Percentiles rank a stretch among this genome's conserved stretches.
Evolutionary conservation across 2,888 invertebrate species (phyloP).

Genomic region (Philopedon plagiatum): DNA sequence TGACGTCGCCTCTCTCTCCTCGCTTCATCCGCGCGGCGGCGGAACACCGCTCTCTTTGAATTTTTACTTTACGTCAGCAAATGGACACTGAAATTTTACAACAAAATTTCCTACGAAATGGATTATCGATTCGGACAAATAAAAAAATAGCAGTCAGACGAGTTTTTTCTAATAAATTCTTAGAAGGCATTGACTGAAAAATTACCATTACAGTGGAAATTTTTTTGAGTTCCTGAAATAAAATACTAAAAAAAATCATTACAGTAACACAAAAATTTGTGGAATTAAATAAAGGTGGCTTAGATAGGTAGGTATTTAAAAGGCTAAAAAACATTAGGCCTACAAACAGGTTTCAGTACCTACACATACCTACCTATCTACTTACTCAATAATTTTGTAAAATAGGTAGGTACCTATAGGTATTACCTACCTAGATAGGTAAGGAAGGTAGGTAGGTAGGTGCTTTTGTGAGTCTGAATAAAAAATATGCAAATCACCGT

Average conservation of each 20-base stretch:
- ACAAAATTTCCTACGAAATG: conserved; percentile 29
- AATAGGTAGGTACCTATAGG: too few relatives aligned
- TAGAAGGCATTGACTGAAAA: not conserved
- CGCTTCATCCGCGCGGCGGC: conserved; percentile 44
- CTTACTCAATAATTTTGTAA: too few relatives aligned
- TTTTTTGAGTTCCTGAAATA: not conserved
- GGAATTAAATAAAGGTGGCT: too few relatives aligned
- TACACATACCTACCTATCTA: too few relatives aligned
- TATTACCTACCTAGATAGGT: too few relatives aligned
- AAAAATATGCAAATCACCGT: too few relatives aligned
- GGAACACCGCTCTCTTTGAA: conserved; percentile 65
- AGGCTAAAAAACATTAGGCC: too few relatives aligned
- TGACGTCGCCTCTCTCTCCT: conserved; percentile 67
- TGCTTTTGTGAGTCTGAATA: too few relatives aligned
- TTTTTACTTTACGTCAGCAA: conserved; percentile 69
- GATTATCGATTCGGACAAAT: conserved; percentile 24
- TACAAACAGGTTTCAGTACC: too few relatives aligned
- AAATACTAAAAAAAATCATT: not conserved
- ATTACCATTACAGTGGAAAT: not conserved
- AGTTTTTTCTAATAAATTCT: not conserved
- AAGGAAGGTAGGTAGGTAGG: too few relatives aligned
- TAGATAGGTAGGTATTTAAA: too few relatives aligned
- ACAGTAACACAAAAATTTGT: not conserved
- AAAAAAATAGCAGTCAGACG: conserved; percentile 22
- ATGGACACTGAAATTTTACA: conserved; percentile 59